Percentiles rank a stretch among this genome's conserved stretches.
These are phyloP conservation scores for Garra rufa DNA, from an alignment of 2,113 vertebrate genomes.

Conservation along the genomic window DNA sequence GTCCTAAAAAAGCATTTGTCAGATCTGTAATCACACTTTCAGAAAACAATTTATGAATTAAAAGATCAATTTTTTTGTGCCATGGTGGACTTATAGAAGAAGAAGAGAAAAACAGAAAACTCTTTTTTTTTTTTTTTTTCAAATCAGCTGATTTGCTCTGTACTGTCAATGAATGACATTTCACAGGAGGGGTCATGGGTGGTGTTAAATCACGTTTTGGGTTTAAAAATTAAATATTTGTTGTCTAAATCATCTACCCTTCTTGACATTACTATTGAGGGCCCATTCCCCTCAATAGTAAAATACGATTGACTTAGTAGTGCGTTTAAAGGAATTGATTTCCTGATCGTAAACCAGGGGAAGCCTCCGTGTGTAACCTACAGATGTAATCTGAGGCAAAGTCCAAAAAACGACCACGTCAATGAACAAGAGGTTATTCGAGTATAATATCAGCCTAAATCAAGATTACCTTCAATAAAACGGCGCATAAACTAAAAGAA, in stretches of 20 bases:
- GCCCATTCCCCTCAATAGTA: background rate
- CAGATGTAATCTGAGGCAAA: conserved; percentile 16
- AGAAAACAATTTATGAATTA: too few species aligned
- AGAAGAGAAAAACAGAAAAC: too few species aligned
- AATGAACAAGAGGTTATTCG: background rate
- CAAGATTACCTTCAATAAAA: background rate
- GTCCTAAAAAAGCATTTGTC: too few species aligned
- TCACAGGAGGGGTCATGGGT: background rate
- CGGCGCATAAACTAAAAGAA: background rate
- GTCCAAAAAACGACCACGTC: background rate
- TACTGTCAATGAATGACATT: background rate
- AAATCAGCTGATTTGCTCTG: background rate
- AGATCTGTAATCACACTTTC: too few species aligned
- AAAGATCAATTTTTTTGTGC: too few species aligned
- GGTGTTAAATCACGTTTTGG: background rate
- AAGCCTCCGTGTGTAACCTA: background rate
- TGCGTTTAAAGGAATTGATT: background rate
- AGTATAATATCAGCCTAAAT: background rate
- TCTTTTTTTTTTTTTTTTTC: background rate
- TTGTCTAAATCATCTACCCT: background rate
- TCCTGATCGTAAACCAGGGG: background rate
- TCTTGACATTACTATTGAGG: background rate
- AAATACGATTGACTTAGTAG: background rate
- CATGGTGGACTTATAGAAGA: too few species aligned
- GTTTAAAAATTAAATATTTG: background rate